phyloP scores from a whole-genome alignment of 37 sponge, comb jelly and placozoan species.

The Spongilla lacustris region DNA sequence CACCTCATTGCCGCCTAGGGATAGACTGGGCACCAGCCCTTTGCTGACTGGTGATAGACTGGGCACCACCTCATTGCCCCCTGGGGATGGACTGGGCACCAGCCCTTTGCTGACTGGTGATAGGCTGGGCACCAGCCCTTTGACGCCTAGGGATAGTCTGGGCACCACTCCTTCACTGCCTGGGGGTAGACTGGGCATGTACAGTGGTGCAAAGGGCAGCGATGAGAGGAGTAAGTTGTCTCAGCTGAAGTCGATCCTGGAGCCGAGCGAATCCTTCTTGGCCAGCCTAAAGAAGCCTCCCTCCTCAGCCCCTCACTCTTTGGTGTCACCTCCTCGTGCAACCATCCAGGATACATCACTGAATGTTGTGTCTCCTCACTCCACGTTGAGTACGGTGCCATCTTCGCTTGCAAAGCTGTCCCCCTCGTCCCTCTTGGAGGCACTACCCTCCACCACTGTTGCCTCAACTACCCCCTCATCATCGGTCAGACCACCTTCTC shows the following conservation, averaged over 20 bases:
- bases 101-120: too few relatives aligned
- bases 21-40: too few relatives aligned
- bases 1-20: too few relatives aligned
- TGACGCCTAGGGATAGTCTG: background rate
- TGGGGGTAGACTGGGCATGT: too few relatives aligned
- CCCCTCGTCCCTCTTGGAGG: background rate
- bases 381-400: background rate
- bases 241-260: slow-evolving; percentile 23
- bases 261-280: slow-evolving; percentile 24
- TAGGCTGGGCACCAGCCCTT: too few relatives aligned
- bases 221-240: slow-evolving; percentile 29
- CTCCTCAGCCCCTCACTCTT: background rate
- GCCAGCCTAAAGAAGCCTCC: slow-evolving; percentile 11
- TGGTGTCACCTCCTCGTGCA: too few relatives aligned
- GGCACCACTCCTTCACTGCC: too few relatives aligned
- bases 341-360: too few relatives aligned
- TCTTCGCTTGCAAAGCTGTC: background rate
- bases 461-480: background rate
- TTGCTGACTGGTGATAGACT: background rate
- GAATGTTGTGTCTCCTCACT: background rate
- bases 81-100: too few relatives aligned
- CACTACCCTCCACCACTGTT: background rate
- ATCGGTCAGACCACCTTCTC: background rate
- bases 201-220: slow-evolving; percentile 11
- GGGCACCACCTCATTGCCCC: too few relatives aligned